Evolutionary conservation across 2,888 invertebrate species (phyloP).

Genomic region (Anoplius nigerrimus): DNA sequence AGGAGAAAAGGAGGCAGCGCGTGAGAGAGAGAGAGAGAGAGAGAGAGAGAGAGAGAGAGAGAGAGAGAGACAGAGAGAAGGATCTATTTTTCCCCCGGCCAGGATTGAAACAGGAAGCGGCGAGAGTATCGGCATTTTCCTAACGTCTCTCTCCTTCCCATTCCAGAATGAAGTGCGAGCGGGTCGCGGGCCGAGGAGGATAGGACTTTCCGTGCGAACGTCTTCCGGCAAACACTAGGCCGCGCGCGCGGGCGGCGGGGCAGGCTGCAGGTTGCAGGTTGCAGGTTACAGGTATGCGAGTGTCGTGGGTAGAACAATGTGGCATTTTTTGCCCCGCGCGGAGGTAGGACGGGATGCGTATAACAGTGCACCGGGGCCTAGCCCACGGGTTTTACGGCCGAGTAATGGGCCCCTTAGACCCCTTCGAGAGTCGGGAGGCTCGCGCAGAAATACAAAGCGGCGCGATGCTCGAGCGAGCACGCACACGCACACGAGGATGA

Average conservation of each 20-base stretch:
- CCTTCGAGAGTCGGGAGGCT: constrained; percentile 45
- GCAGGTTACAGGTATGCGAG: constrained; percentile 34
- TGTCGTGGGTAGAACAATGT: constrained; percentile 57
- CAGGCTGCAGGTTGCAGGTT: constrained; percentile 14
- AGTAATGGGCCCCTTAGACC: constrained; percentile 67
- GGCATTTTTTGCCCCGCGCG: constrained; percentile 47
- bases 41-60: no score
- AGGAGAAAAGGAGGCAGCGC: no score
- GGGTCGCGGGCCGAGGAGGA: no score
- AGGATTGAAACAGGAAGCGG: no score
- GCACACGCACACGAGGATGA: no score
- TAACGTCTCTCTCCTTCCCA: no score
- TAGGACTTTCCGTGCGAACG: no score
- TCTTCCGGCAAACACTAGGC: constrained; percentile 30
- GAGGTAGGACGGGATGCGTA: constrained; percentile 56
- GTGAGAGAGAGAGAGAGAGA: no score
- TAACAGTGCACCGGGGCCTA: constrained; percentile 60
- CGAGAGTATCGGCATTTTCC: no score
- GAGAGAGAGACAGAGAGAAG: no score
- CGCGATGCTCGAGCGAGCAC: constrained; percentile 27
- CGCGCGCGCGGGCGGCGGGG: not conserved
- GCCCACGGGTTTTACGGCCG: constrained; percentile 65
- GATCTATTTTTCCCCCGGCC: no score
- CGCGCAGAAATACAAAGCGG: constrained; percentile 55
- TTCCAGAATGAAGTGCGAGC: no score